Evolutionary conservation across 2,113 vertebrate genomes (phyloP).

Genomic region (Heloderma charlesbogerti): DNA sequence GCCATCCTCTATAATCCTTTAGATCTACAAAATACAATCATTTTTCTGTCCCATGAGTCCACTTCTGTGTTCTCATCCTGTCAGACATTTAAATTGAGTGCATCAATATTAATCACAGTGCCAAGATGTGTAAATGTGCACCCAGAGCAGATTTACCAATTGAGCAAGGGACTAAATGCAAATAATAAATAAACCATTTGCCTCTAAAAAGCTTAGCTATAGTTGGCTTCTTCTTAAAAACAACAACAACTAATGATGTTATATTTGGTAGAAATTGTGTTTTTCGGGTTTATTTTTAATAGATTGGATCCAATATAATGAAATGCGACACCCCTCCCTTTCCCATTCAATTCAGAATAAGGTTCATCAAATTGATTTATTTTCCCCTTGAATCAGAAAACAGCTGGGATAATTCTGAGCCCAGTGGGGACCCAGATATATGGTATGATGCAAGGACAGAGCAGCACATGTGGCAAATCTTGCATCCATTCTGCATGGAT

Average conservation of each 20-base stretch:
- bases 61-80: background rate
- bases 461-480: background rate
- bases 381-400: background rate
- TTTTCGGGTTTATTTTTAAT: background rate
- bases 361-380: background rate
- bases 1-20: background rate
- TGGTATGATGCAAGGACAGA: background rate
- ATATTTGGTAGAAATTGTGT: background rate
- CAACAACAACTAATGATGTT: too few relatives aligned
- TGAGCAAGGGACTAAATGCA: constrained; percentile 10
- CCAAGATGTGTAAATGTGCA: background rate
- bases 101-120: constrained; percentile 12
- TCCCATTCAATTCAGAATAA: background rate
- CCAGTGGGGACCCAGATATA: background rate
- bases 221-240: background rate
- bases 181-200: background rate
- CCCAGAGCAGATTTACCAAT: background rate
- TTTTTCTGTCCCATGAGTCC: background rate
- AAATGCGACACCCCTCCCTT: background rate
- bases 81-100: background rate
- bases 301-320: background rate
- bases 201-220: background rate
- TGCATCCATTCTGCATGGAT: background rate
- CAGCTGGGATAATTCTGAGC: background rate
- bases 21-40: background rate